Evolutionary conservation across 2,888 invertebrate species (phyloP), one percentile per base, ranked within the genome.

Genomic region (Sinelater perroti): DNA sequence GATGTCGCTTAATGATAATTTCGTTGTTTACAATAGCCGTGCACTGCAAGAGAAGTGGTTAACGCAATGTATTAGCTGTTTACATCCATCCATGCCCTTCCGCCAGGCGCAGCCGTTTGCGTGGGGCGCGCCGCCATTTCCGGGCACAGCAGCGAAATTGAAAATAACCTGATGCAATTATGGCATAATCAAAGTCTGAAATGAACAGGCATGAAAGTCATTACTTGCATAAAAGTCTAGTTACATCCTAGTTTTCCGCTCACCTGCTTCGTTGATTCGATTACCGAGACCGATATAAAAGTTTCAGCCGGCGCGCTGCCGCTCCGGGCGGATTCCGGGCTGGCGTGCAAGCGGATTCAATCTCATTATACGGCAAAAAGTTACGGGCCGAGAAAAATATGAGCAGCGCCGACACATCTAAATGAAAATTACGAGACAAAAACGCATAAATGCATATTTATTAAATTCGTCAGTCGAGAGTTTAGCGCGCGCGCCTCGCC

Each of bases 121-220:
- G 42, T 49, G 49, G 31, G 54, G 49, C 53, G 58, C 49, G 49
- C 44, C 28, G 42, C 57, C 18, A 36, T 49, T 53, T 58, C 53
- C 58, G 53, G 35, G 35, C 42, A 54, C 53, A 54, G 53, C 17
- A 47, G 35, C 51, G 21, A 60, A 60, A 60, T 60, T 60, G 60
- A 56, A 60, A 61, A 58, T 55, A 60, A 54, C 30, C 50, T 56
- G 58, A 60, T 55, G 63, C 61, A 60, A 63, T 64, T 63, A 64
- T 61, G 57, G 56, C 62, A 57, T 67, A 67, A 67, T 67, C 64
- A 65, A 64, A 67, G 62, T 63, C 63, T 62, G 54, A 62, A 65
- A 67, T 67, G 67, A 67, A 63, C 58, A 49, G 60, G 61, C 61
- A 63, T 60, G 61, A 66, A 67, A 64, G 66, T 64, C 66, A 66